Percentiles rank a stretch among this genome's conserved stretches.
Evolutionary conservation across 2,113 vertebrate genomes (phyloP).

Genomic region (human): GRCh38 chr13:40663001-40663500

Average conservation of each 20-base stretch:
- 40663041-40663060: slow-evolving; percentile 54
- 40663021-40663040: slow-evolving; percentile 76
- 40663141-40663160: neutral
- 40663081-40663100: slow-evolving; percentile 46
- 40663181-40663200: neutral
- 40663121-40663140: neutral
- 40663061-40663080: slow-evolving; percentile 51
- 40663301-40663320: neutral
- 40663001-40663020: slow-evolving; percentile 75
- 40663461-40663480: slow-evolving; percentile 49
- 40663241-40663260: neutral
- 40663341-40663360: neutral
- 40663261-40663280: neutral
- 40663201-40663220: neutral
- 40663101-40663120: neutral
- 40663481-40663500: neutral
- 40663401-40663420: neutral
- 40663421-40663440: slow-evolving; percentile 38
- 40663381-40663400: slow-evolving; percentile 46
- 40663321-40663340: neutral
- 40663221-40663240: neutral
- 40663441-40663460: slow-evolving; percentile 15
- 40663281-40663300: neutral
- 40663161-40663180: neutral
- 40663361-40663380: neutral